Evolutionary conservation across 1,140 invertebrate species (phyloP).

Genomic region (Riptortus pedestris): DNA sequence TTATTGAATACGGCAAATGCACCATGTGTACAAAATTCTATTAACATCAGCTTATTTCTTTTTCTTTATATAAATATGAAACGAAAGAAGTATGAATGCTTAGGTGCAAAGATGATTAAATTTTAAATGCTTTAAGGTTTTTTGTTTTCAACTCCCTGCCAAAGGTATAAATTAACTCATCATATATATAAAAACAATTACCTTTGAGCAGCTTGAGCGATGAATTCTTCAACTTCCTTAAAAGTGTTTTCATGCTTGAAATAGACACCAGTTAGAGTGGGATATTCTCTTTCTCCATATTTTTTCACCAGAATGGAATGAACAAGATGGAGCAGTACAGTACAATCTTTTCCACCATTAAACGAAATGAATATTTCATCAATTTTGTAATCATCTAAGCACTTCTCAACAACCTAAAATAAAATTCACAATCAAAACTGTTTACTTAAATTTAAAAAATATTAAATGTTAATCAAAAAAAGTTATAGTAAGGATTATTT

Average conservation of each 20-base stretch:
- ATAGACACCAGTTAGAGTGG: slow-evolving; percentile 55
- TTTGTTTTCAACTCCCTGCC: too few species aligned
- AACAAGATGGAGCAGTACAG: slow-evolving; percentile 70
- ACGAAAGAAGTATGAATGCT: too few species aligned
- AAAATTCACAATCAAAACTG: slow-evolving; percentile 4
- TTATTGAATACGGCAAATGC: too few species aligned
- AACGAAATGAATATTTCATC: slow-evolving; percentile 79
- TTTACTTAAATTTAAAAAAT: slow-evolving; percentile 2
- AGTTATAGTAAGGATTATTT: neutral
- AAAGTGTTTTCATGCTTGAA: slow-evolving; percentile 67
- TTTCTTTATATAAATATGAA: too few species aligned
- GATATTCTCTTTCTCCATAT: slow-evolving; percentile 9
- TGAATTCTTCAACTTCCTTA: slow-evolving; percentile 75
- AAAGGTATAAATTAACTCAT: too few species aligned
- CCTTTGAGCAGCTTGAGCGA: slow-evolving; percentile 50
- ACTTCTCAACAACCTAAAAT: slow-evolving; percentile 35
- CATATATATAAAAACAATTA: slow-evolving; percentile 52
- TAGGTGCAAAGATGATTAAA: too few species aligned
- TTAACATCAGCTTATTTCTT: too few species aligned
- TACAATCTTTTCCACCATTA: slow-evolving; percentile 97
- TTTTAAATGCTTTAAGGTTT: too few species aligned
- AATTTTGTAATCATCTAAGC: slow-evolving; percentile 43
- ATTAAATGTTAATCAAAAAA: neutral
- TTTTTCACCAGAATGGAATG: slow-evolving; percentile 51
- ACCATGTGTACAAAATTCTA: too few species aligned